Base-by-base conservation (phyloP, 2,888 invertebrate species). In the Epinotia nisella region DNA sequence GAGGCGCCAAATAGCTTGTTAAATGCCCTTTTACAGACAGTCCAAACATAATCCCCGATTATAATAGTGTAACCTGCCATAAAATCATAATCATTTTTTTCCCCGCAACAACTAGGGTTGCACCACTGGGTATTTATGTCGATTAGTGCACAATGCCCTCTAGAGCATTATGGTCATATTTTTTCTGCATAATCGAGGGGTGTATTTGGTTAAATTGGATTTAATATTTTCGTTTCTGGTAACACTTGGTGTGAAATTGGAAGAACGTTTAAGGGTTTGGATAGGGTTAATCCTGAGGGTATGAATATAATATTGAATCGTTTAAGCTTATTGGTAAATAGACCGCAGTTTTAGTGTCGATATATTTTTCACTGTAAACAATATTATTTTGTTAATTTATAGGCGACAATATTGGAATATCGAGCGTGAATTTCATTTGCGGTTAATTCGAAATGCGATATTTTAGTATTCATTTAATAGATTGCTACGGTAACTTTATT, bases 61-160 rank as follows among this genome's bases (percentile, higher is more conserved):
- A 92, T 90, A 92, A 92, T 92, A 90, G 90, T 90, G 91, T 91
- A 93, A 93, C 93, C 90, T 92, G 92, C 89, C 91, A 92, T 92
- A 89, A 93, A 93, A 92, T 92, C 91, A 91, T 91, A 91, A 90
- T 88, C 87, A 82, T 80, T 86, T 89, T 62, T 89, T 89, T 88
- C 89, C 88, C 87, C 84, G 82, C 78, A 90, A 90, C 84, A 85
- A 82, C 84, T 88, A 87, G 91, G 92, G 91, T 89, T 81, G 78
- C 82, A 79, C 80, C 86, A 85, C 84, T 84, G 86, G 83, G 86
- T 85, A 89, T 83, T 85, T 82, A 81, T 85, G 87, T 76, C 92
- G 92, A 91, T 92, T 91, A 87, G 81, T 81, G 77, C 83, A 93
- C 91, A 92, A 93, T 92, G 83, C 83, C 79, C 81, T 83, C 77